phyloP scores from a whole-genome alignment of 2,797 vertebrate genomes.

The Sebastes diploproa region DNA sequence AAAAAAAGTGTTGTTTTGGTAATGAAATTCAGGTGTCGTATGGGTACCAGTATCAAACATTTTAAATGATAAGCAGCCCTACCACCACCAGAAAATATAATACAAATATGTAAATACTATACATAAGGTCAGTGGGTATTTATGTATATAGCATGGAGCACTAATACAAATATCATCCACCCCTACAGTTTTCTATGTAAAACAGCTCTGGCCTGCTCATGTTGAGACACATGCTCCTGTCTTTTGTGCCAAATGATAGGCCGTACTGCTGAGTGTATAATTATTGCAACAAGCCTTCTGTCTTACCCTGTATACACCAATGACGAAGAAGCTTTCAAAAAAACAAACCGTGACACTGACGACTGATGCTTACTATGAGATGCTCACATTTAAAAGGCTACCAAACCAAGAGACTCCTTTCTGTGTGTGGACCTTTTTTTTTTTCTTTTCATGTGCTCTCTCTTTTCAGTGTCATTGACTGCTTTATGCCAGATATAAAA shows the following conservation, averaged over 20 bases:
- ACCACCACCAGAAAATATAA: background rate
- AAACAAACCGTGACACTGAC: slow-evolving; percentile 59
- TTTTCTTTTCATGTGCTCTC: slow-evolving; percentile 38
- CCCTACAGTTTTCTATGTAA: slow-evolving; percentile 29
- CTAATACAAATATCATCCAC: slow-evolving; percentile 7
- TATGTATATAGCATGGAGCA: background rate
- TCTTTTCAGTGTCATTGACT: slow-evolving; percentile 74
- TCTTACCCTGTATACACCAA: slow-evolving; percentile 44
- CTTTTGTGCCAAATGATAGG: slow-evolving; percentile 68
- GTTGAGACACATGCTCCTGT: slow-evolving; percentile 59
- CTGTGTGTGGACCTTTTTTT: slow-evolving; percentile 26
- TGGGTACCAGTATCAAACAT: background rate
- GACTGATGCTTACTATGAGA: slow-evolving; percentile 40
- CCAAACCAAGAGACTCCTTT: slow-evolving; percentile 41
- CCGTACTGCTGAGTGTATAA: slow-evolving; percentile 61
- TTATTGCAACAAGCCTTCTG: slow-evolving; percentile 67
- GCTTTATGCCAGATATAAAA: slow-evolving; percentile 78
- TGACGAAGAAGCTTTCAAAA: slow-evolving; percentile 49
- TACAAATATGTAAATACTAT: background rate
- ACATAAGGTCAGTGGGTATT: slow-evolving; percentile 14
- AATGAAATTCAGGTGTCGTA: background rate
- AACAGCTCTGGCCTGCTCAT: slow-evolving; percentile 36
- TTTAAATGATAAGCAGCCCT: background rate
- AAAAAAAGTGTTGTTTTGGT: background rate
- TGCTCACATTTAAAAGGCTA: slow-evolving; percentile 45